Evolutionary conservation across 2,797 vertebrate species (phyloP), one percentile per base, ranked within the genome.

Genomic region (Sphenopsis melanotis): DNA sequence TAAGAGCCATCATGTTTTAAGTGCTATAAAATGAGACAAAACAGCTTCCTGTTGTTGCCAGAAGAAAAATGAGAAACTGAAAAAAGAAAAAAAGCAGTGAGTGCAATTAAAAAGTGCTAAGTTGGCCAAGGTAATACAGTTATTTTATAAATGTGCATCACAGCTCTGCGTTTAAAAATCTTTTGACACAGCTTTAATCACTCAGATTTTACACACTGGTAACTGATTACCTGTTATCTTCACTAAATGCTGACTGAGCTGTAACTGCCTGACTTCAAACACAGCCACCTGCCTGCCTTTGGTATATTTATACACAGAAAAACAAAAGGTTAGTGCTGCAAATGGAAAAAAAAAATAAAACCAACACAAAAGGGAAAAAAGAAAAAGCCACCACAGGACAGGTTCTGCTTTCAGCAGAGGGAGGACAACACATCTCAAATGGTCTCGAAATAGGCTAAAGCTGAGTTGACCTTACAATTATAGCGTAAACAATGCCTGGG

Each of bases 401-500:
- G 23, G 17, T 93, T 97, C 94, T 97, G 94, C 94, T 92, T 88
- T 96, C 91, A 93, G 75, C 68, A 96, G 96, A 96, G 84, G 76
- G 80, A 90, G 89, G 96, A 97, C 93, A 79, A 92, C 71, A 89
- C 86, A 83, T 91, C 81, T 96, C 93, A 75, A 77, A 96, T 93
- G 95, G 96, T 97, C 95, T 97, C 92, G 44, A 97, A 96, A 96
- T 77, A 93, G 94, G 91, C 90, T 97, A 93, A 97, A 94, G 91
- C 94, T 95, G 92, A 95, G 97, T 96, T 96, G 97, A 95, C 96
- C 91, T 98, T 97, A 98, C 95, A 98, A 65, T 97, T 98, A 97
- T 89, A 96, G 96, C 91, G 96, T 98, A 98, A 98, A 98, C 97
- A 97, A 97, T 97, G 97, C 98, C 97, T 98, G 97, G 96, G 95